phyloP scores from a whole-genome alignment of 35 echinoderm and acorn worm species.

The Diadema setosum region DNA sequence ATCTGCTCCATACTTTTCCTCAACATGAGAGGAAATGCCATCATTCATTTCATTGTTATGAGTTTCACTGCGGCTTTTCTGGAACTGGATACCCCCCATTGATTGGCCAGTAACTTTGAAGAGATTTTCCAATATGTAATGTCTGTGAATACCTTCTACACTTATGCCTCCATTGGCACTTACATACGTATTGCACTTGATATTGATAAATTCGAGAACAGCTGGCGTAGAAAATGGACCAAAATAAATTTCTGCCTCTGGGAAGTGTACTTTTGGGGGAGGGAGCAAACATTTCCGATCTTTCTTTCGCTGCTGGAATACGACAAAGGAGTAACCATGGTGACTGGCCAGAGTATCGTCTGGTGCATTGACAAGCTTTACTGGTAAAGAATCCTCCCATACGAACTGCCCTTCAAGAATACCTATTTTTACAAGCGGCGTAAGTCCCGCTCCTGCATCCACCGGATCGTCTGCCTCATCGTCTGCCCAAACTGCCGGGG shows the following conservation, averaged over 20 bases:
- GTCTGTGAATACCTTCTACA: constrained; percentile 49
- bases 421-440: neutral
- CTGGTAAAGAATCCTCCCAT: neutral
- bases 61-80: neutral
- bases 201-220: constrained; percentile 66
- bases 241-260: constrained; percentile 33
- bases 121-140: constrained; percentile 55
- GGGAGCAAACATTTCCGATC: constrained; percentile 57
- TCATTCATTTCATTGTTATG: neutral
- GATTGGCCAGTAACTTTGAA: constrained; percentile 39
- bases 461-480: neutral
- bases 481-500: neutral
- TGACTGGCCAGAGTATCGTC: neutral
- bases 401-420: neutral
- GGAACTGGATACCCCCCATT: too few relatives aligned
- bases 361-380: neutral
- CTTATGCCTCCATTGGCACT: constrained; percentile 25
- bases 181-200: constrained; percentile 53
- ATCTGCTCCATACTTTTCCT: neutral
- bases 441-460: neutral
- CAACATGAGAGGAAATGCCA: neutral
- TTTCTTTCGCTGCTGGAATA: constrained; percentile 50
- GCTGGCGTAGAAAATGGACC: neutral
- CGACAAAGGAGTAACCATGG: too few relatives aligned
- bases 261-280: neutral